Percentiles rank a stretch among this genome's conserved stretches.
Conservation (phyloP, 2,888 invertebrate species). For the Pristionchus exspectatus region DNA sequence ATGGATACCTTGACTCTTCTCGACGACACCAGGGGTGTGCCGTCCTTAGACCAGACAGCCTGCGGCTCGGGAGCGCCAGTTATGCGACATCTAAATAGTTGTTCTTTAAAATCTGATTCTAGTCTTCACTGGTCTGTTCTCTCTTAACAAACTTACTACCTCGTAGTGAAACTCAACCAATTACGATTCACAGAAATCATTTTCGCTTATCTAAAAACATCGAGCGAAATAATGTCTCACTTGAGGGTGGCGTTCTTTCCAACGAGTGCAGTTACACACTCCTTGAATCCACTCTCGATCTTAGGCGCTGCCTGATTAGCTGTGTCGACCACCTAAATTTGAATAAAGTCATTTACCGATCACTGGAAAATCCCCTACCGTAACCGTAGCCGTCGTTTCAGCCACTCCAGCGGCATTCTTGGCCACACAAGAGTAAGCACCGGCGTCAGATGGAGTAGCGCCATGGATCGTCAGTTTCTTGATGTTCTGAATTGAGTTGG, state of each 20-base stretch:
- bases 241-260: constrained; percentile 69
- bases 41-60: constrained; percentile 76
- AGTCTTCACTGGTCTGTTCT: neutral
- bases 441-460: constrained; percentile 74
- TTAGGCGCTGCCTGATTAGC: constrained; percentile 63
- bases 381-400: constrained; percentile 75
- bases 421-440: constrained; percentile 79
- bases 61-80: constrained; percentile 79
- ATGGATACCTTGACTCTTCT: constrained; percentile 60
- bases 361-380: constrained; percentile 61
- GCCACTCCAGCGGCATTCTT: constrained; percentile 78
- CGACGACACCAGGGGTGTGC: constrained; percentile 68
- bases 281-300: constrained; percentile 61
- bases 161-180: neutral
- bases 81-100: constrained; percentile 78
- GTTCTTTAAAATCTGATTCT: too few relatives aligned
- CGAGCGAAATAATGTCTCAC: constrained; percentile 54
- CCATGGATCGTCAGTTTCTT: constrained; percentile 58
- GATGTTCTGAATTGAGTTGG: neutral
- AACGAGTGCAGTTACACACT: constrained; percentile 61
- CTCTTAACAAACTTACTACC: neutral
- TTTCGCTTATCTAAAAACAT: neutral
- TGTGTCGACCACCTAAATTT: constrained; percentile 65
- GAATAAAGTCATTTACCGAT: neutral
- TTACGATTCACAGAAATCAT: constrained; percentile 56